Percentiles rank a stretch among this genome's conserved stretches.
Conservation (phyloP, 1,140 invertebrate species). For the Meteorus sp. region DNA sequence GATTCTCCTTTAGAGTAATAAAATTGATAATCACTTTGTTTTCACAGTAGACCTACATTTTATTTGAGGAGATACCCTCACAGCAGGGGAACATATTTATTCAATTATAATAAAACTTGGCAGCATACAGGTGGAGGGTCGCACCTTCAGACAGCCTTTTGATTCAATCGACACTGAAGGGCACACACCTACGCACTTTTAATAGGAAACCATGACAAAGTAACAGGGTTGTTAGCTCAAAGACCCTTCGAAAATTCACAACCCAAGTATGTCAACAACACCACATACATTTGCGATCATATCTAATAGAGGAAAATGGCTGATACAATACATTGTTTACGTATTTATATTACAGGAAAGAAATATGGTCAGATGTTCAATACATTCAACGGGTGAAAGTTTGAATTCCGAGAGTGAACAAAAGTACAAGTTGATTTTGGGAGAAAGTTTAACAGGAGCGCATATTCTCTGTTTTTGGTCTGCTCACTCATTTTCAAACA, state of each 20-base stretch:
- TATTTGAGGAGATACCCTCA: slow-evolving; percentile 49
- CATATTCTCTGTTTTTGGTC: slow-evolving; percentile 21
- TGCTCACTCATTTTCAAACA: too few relatives aligned
- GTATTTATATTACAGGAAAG: too few relatives aligned
- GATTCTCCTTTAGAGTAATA: too few relatives aligned
- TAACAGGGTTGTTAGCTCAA: slow-evolving; percentile 38
- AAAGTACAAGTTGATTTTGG: slow-evolving; percentile 45
- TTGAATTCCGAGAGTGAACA: slow-evolving; percentile 7
- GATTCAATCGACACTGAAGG: slow-evolving; percentile 49
- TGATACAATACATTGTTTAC: too few relatives aligned
- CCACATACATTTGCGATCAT: slow-evolving; percentile 19
- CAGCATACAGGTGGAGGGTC: too few relatives aligned
- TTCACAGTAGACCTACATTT: slow-evolving; percentile 19
- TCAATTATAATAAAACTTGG: too few relatives aligned
- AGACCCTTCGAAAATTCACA: slow-evolving; percentile 39
- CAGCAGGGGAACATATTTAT: slow-evolving; percentile 52
- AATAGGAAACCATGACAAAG: slow-evolving; percentile 53
- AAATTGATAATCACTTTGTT: too few relatives aligned
- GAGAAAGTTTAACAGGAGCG: slow-evolving; percentile 40
- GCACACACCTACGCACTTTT: slow-evolving; percentile 60
- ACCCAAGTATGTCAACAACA: neutral
- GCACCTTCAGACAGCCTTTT: slow-evolving; percentile 24
- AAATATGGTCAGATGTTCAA: too few relatives aligned
- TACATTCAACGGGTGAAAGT: slow-evolving; percentile 15
- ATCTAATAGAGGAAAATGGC: too few relatives aligned